These are phyloP conservation scores for Laupala kohalensis DNA, from an alignment of 1,140 invertebrate genomes.

Conservation along the genomic window DNA sequence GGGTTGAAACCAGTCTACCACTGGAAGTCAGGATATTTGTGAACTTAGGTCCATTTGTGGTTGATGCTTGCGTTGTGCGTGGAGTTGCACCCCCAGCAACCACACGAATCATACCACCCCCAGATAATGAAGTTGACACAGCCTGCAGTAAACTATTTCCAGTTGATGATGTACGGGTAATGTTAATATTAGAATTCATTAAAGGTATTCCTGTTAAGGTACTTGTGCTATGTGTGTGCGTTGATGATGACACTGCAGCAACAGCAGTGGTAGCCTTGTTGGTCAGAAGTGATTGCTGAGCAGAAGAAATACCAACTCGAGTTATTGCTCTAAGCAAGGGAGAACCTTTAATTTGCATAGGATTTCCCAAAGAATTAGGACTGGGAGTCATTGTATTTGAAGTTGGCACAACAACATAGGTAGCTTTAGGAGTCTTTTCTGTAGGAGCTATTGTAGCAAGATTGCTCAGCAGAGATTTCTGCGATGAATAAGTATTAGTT, in stretches of 20 bases:
- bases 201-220: not conserved
- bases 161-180: not conserved
- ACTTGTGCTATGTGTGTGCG: not conserved
- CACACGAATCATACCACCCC: slow-evolving; percentile 6
- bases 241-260: not conserved
- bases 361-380: not conserved
- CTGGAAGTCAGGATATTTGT: slow-evolving; percentile 6
- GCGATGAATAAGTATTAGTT: not conserved
- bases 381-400: not conserved
- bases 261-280: not conserved
- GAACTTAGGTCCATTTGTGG: not conserved
- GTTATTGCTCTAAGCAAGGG: not conserved
- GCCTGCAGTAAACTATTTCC: not conserved
- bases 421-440: not conserved
- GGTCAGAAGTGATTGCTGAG: not conserved
- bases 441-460: not conserved
- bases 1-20: slow-evolving; percentile 1
- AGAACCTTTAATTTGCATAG: not conserved
- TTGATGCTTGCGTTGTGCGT: not conserved
- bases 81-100: slow-evolving; percentile 1
- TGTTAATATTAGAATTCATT: not conserved
- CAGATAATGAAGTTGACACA: not conserved
- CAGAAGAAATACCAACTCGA: not conserved
- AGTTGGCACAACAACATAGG: not conserved
- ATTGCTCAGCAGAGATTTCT: not conserved